Evolutionary conservation across 2,888 invertebrate species (phyloP), one percentile per base, ranked within the genome.

Genomic region (Branchipolynoe longqiensis): DNA sequence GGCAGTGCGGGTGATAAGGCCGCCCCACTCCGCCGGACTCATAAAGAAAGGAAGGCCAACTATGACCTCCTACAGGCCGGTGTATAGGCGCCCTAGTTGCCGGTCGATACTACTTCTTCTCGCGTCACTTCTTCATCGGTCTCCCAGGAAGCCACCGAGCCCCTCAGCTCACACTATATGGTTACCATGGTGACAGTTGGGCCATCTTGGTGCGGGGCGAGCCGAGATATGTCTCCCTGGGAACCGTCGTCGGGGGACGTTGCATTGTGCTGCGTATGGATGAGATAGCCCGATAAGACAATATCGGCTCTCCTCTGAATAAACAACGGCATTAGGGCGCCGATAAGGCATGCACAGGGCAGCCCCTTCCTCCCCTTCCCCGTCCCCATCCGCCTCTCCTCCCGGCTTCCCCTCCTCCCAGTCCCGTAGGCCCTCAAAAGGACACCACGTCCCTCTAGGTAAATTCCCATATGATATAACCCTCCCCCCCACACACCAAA

Each of bases 61-160:
- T n/a, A n/a, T n/a, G n/a, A n/a, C n/a, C n/a, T n/a, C n/a, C n/a
- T n/a, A n/a, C n/a, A n/a, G n/a, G n/a, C n/a, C n/a, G n/a, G 48
- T 12, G 31, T 78, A 25, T 31, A 48, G 54, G 14, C 18, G 18
- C 78, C n/a, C 78, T 41, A 78, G 41, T 78, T 78, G 28, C 78
- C 18, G 78, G 78, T 78, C 78, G 48, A 78, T 78, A 48, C 31
- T 6, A 25, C 78, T 28, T 78, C 54, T 28, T 48, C 78, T 78
- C 74, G 28, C 54, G 48, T 54, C 78, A 0, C 78, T 78, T 41
- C 28, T 78, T 48, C 78, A 78, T 54, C 48, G 54, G 48, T 78
- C 78, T 78, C 78, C 25, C 18, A 48, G 78, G 78, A 33, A 78
- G 48, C 78, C 48, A 2, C 25, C 1, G 18, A 22, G 38, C 73